A percentile compares a stretch with the other conserved stretches of the same genome.
phyloP scores from a whole-genome alignment of 2,113 vertebrate genomes.

The Alaudala cheleensis region DNA sequence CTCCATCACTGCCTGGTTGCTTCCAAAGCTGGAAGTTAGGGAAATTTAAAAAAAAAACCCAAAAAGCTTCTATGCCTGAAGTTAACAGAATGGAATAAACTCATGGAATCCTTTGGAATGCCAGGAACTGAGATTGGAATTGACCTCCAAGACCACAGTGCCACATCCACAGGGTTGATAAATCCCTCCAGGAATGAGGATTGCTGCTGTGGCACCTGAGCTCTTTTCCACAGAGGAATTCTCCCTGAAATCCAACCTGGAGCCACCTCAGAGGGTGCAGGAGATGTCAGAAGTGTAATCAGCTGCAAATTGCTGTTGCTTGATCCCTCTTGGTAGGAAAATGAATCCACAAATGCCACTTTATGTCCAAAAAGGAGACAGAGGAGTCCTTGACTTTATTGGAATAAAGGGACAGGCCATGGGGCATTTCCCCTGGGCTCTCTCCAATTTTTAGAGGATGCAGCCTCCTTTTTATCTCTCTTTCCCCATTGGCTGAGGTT shows the following conservation, averaged over 20 bases:
- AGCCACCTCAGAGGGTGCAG: not conserved
- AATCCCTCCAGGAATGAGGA: not conserved
- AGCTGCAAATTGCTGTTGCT: conserved; percentile 12
- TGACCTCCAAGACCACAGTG: not conserved
- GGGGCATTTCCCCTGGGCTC: not conserved
- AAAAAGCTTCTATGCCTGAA: not conserved
- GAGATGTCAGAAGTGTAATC: conserved; percentile 18
- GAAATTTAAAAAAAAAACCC: not conserved
- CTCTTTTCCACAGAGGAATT: fast-evolving
- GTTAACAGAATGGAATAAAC: fast-evolving
- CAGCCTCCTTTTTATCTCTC: not conserved
- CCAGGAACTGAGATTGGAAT: fast-evolving
- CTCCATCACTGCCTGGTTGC: too few relatives aligned
- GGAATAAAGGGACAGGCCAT: not conserved
- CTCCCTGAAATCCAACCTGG: fast-evolving
- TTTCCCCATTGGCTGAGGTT: not conserved
- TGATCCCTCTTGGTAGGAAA: not conserved
- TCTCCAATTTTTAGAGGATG: not conserved
- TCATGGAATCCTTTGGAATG: fast-evolving
- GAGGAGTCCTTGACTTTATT: not conserved
- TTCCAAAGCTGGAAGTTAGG: not conserved
- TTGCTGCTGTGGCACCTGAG: not conserved
- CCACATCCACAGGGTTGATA: too few relatives aligned
- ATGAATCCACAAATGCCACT: not conserved
- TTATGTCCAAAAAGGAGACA: not conserved